A percentile compares a stretch with the other conserved stretches of the same genome.
phyloP scores from a whole-genome alignment of 2,113 vertebrate genomes.

The Cebus imitator region DNA sequence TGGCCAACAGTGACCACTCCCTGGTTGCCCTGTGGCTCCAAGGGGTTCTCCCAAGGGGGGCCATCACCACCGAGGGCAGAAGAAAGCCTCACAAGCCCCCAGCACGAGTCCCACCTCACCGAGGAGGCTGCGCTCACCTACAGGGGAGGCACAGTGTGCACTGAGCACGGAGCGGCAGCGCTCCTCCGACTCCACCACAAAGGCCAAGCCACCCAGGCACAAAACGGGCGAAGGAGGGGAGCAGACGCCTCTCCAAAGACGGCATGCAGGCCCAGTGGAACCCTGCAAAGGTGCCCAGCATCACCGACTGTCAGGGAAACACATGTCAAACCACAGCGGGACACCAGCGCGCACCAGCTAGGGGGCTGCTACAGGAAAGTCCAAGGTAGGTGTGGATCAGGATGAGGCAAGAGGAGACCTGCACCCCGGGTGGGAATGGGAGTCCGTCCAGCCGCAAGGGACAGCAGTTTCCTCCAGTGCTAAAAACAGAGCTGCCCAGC shows the following conservation, averaged over 20 bases:
- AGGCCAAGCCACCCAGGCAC: background rate
- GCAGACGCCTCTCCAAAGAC: background rate
- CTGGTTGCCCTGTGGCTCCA: background rate
- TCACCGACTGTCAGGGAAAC: background rate
- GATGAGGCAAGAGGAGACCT: rapidly evolving
- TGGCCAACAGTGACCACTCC: background rate
- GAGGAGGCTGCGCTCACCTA: background rate
- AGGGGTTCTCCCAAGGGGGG: background rate
- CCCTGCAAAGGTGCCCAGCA: rapidly evolving
- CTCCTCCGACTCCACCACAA: background rate
- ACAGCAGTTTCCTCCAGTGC: background rate
- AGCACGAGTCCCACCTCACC: rapidly evolving
- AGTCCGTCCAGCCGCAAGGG: rapidly evolving
- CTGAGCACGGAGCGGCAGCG: rapidly evolving
- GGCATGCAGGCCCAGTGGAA: background rate
- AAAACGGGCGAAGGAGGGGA: background rate
- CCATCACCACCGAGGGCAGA: background rate
- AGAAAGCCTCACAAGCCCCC: background rate
- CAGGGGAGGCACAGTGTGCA: background rate
- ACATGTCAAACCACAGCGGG: background rate
- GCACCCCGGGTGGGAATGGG: background rate
- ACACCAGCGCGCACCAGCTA: background rate
- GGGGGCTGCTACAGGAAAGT: rapidly evolving
- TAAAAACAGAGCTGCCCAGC: rapidly evolving
- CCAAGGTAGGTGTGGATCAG: rapidly evolving